phyloP scores from a whole-genome alignment of 2,113 vertebrate genomes.

The Pica pica region DNA sequence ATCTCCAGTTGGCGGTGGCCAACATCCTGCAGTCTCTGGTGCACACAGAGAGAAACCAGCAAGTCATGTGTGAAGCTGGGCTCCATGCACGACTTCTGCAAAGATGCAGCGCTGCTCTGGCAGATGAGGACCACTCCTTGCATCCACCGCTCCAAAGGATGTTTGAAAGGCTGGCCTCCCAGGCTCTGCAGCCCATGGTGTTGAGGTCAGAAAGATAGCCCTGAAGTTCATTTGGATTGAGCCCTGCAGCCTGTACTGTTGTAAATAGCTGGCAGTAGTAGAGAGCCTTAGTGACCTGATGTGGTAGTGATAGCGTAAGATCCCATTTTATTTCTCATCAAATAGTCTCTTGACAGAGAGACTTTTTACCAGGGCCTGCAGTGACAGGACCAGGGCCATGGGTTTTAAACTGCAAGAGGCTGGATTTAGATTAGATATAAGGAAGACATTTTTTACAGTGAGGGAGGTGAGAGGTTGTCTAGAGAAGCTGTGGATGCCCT shows the following conservation, averaged over 20 bases:
- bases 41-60: slow-evolving; percentile 93
- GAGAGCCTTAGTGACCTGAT: neutral
- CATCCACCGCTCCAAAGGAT: slow-evolving; percentile 94
- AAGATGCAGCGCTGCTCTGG: slow-evolving; percentile 88
- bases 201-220: slow-evolving; percentile 78
- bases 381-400: neutral
- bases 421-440: neutral
- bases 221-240: neutral
- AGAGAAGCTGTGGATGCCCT: neutral
- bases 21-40: slow-evolving; percentile 93
- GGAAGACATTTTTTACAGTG: neutral
- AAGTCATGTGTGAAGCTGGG: slow-evolving; percentile 91
- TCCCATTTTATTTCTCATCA: neutral
- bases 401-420: neutral
- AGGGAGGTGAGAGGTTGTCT: neutral
- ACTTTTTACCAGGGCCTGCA: neutral
- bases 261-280: neutral
- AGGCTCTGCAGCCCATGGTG: slow-evolving; percentile 92
- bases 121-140: slow-evolving; percentile 91
- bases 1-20: slow-evolving; percentile 92
- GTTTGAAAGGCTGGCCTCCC: slow-evolving; percentile 96
- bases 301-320: neutral
- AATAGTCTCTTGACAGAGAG: neutral
- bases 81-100: slow-evolving; percentile 90
- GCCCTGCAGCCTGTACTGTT: neutral